Conservation (phyloP, 2,797 vertebrate genomes). For the Meriones psammophilus region DNA sequence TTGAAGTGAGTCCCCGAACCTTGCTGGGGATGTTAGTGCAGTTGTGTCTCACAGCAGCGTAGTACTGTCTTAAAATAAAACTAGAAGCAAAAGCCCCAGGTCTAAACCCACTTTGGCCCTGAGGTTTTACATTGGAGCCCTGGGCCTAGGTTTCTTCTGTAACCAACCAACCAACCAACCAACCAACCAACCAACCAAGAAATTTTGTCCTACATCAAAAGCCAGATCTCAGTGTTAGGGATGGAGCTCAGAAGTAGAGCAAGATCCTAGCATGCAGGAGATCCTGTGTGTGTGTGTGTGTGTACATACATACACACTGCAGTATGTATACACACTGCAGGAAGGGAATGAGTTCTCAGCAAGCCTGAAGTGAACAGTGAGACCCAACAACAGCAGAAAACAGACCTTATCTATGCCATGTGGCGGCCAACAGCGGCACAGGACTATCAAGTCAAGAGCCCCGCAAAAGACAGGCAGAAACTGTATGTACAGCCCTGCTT, state of each 20-base stretch:
- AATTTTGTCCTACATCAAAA: not conserved
- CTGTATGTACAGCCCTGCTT: not conserved
- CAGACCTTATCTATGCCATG: not conserved
- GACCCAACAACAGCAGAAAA: not conserved
- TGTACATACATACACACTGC: too few relatives aligned
- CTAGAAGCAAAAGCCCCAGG: not conserved
- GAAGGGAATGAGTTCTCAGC: too few relatives aligned
- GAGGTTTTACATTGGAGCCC: not conserved
- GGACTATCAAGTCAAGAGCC: not conserved
- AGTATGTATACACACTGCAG: too few relatives aligned
- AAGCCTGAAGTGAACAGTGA: not conserved
- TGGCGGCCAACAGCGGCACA: not conserved
- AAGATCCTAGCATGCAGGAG: not conserved
- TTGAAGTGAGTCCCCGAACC: constrained; percentile 2
- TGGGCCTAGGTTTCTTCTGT: not conserved
- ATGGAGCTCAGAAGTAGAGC: not conserved
- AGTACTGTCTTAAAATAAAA: constrained; percentile 11
- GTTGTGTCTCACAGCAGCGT: not conserved
- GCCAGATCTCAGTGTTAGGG: not conserved
- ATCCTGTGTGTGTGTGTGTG: not conserved
- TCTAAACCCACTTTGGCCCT: not conserved
- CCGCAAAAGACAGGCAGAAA: not conserved
- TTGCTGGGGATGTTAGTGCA: not conserved
- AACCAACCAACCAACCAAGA: not conserved
- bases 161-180: not conserved